Evolutionary conservation across 2,797 vertebrate species (phyloP).

Genomic region (Karalla daura): DNA sequence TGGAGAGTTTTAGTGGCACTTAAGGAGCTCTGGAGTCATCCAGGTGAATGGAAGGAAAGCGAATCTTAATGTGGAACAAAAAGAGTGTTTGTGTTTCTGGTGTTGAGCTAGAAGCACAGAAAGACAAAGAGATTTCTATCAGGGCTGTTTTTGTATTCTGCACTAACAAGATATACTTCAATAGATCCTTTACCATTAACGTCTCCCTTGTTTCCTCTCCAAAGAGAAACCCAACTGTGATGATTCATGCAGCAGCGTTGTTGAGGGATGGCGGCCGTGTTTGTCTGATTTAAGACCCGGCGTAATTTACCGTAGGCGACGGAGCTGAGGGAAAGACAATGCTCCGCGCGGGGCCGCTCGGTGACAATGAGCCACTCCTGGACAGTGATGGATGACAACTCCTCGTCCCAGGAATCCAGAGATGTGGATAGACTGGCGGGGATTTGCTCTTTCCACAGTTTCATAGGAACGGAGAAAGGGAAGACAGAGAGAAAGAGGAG

Average conservation of each 20-base stretch:
- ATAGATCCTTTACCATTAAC: slow-evolving; percentile 37
- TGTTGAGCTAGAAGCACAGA: slow-evolving; percentile 29
- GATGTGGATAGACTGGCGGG: slow-evolving; percentile 62
- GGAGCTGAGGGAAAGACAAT: slow-evolving; percentile 45
- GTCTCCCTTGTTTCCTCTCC: slow-evolving; percentile 41
- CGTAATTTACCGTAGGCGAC: slow-evolving; percentile 41
- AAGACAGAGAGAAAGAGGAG: slow-evolving; percentile 48
- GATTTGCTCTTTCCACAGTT: slow-evolving; percentile 68
- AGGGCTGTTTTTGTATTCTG: slow-evolving; percentile 46
- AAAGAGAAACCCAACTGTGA: slow-evolving; percentile 30
- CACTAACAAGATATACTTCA: slow-evolving; percentile 45
- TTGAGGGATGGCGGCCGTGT: slow-evolving; percentile 29
- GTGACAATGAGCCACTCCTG: slow-evolving; percentile 56
- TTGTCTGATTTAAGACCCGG: slow-evolving; percentile 41
- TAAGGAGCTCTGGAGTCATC: slow-evolving; percentile 58
- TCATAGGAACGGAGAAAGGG: slow-evolving; percentile 61
- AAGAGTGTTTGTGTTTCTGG: slow-evolving; percentile 54
- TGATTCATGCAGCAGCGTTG: slow-evolving; percentile 43
- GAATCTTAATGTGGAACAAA: slow-evolving; percentile 56
- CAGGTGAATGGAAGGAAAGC: slow-evolving; percentile 68
- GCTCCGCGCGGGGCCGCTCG: slow-evolving; percentile 26
- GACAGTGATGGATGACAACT: slow-evolving; percentile 58
- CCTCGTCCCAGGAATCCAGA: slow-evolving; percentile 61
- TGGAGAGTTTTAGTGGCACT: slow-evolving; percentile 68
- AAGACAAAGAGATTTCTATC: slow-evolving; percentile 44